These are phyloP conservation scores for Drosophila micromelanica DNA, from an alignment of 1,140 invertebrate species.

Conservation along the genomic window DNA sequence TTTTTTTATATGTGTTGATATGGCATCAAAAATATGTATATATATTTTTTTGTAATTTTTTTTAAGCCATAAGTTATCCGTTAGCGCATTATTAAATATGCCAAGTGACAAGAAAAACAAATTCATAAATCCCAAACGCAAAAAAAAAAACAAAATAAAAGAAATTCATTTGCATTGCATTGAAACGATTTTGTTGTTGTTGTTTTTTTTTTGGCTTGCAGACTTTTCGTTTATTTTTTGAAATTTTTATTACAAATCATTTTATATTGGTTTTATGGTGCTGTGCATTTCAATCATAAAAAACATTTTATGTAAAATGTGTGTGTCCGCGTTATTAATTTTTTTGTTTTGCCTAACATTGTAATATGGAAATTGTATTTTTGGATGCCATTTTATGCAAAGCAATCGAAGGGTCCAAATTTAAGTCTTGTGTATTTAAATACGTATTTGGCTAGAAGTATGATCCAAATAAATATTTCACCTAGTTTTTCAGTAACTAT, in stretches of 20 bases:
- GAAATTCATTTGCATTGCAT: slow-evolving; percentile 31
- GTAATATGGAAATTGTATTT: no score
- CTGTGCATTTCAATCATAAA: slow-evolving; percentile 27
- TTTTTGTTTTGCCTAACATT: not conserved
- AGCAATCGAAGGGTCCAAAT: no score
- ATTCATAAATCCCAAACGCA: slow-evolving; percentile 24
- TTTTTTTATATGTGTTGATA: slow-evolving; percentile 28
- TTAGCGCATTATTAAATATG: slow-evolving; percentile 7
- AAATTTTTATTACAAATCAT: slow-evolving; percentile 9
- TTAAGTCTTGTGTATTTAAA: no score
- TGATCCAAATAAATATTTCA: no score
- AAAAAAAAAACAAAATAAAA: not conserved
- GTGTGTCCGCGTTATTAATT: not conserved
- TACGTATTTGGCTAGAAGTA: no score
- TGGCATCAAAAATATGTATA: slow-evolving; percentile 17
- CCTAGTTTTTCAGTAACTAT: no score
- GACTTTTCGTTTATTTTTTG: not conserved
- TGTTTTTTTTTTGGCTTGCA: slow-evolving; percentile 9
- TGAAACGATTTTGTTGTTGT: not conserved
- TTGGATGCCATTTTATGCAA: no score
- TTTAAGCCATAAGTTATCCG: slow-evolving; percentile 15
- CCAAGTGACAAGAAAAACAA: slow-evolving; percentile 43
- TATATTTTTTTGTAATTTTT: slow-evolving; percentile 30
- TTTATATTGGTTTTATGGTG: slow-evolving; percentile 22
- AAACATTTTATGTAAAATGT: not conserved